A percentile compares a stretch with the other conserved stretches of the same genome.
phyloP scores from a whole-genome alignment of 2,797 vertebrate species.

The Salarias fasciatus region DNA sequence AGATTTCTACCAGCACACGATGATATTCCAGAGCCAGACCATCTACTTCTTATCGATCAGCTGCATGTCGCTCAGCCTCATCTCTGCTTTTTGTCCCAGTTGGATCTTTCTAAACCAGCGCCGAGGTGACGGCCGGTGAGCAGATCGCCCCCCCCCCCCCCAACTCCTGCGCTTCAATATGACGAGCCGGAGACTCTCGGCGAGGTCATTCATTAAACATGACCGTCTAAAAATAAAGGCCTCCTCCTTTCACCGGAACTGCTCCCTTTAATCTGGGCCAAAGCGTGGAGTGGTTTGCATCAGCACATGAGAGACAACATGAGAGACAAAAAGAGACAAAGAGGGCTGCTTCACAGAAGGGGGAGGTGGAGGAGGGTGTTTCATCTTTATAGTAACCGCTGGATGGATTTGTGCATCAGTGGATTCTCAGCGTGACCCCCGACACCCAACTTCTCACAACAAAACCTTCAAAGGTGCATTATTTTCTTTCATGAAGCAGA shows the following conservation, averaged over 20 bases:
- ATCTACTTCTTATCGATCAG: too few species aligned
- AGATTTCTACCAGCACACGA: too few species aligned
- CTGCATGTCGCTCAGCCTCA: too few species aligned
- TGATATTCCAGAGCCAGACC: too few species aligned
- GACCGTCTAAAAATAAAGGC: conserved; percentile 79
- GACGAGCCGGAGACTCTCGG: conserved; percentile 31
- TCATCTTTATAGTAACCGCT: conserved; percentile 23
- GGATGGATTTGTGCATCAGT: conserved; percentile 15
- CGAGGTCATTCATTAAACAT: conserved; percentile 82
- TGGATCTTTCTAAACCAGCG: background rate
- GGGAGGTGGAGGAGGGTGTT: conserved; percentile 15
- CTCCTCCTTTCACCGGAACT: conserved; percentile 58
- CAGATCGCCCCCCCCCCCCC: conserved; percentile 22
- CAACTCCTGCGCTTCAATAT: conserved; percentile 17
- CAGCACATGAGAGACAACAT: conserved; percentile 40
- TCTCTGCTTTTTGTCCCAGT: background rate
- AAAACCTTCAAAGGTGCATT: background rate
- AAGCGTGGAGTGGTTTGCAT: conserved; percentile 44
- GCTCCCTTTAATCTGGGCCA: conserved; percentile 76
- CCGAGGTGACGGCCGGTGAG: conserved; percentile 24
- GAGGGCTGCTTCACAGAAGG: background rate
- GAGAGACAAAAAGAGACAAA: conserved; percentile 30
- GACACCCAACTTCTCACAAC: conserved; percentile 11
- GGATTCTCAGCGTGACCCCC: conserved; percentile 19
- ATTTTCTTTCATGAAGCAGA: background rate